A percentile compares a stretch with the other conserved stretches of the same genome.
Evolutionary conservation across 2,797 vertebrate genomes (phyloP).

Genomic region (Danio choprae): DNA sequence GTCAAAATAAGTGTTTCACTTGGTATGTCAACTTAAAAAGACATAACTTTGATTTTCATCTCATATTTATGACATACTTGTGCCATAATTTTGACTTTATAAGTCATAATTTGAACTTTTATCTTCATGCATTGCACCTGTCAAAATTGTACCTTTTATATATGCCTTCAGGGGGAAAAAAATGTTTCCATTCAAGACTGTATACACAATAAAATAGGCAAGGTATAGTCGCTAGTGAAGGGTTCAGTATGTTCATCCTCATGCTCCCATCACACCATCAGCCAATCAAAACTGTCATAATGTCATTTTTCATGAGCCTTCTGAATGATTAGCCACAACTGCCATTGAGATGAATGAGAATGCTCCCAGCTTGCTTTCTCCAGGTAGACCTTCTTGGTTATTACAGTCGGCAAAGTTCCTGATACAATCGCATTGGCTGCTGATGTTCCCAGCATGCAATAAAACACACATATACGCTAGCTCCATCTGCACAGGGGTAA

Average conservation of each 20-base stretch:
- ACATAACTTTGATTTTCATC: too few relatives aligned
- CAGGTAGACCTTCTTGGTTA: background rate
- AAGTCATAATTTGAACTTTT: too few relatives aligned
- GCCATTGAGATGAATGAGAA: background rate
- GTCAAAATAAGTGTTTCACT: too few relatives aligned
- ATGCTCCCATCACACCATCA: background rate
- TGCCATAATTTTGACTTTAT: too few relatives aligned
- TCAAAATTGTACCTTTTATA: too few relatives aligned
- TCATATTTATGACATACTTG: too few relatives aligned
- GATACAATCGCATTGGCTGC: conserved; percentile 20
- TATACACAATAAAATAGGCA: background rate
- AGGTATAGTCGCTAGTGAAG: background rate
- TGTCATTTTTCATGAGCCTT: background rate
- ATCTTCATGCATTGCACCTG: too few relatives aligned
- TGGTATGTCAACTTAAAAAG: too few relatives aligned
- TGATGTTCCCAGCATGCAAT: conserved; percentile 17
- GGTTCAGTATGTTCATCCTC: background rate
- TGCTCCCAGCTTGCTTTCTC: background rate
- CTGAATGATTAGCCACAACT: conserved; percentile 38
- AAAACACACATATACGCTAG: background rate
- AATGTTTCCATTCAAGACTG: too few relatives aligned
- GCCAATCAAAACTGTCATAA: background rate
- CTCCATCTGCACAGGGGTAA: background rate
- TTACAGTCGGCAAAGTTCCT: conserved; percentile 4
- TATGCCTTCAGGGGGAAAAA: too few relatives aligned